Base-by-base conservation (phyloP, 2,888 invertebrate species). In the Leptogaster cylindrica region DNA sequence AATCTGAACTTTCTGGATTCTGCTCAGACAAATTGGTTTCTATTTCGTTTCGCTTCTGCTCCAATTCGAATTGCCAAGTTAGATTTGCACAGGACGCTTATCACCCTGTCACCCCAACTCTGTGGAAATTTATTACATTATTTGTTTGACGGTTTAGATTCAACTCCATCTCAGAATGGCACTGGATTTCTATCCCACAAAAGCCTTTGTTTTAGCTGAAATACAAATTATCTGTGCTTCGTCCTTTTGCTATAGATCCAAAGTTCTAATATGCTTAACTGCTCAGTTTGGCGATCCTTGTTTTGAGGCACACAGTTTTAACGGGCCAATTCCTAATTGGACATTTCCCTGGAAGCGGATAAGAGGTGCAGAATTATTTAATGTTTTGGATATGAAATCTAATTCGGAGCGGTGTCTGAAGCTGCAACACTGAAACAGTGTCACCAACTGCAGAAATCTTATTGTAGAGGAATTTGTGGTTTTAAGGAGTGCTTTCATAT, bases 81-180 rank as follows among this genome's bases (percentile, higher is more conserved):
- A 10, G 39, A 10, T 39, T 39, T 39, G 39, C n/a, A 39, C 39
- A 39, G n/a, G 10, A 39, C 14, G 39, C 39, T 39, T 39, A 39
- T 39, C 39, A 39, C 14, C 39, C 14, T 39, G 39, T 39, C 39
- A 39, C 39, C 14, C 14, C 39, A 39, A 39, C n/a, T 12, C n/a
- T 39, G n/a, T 12, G 14, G 39, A 39, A 39, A 39, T 39, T 39
- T 39, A 39, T 39, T 39, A 39, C 39, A 39, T 39, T 39, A 14
- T 39, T 39, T 39, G 39, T 39, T 39, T 39, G 39, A 39, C 10
- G 14, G 5, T 39, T 39, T 39, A 39, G 10, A 10, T n/a, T n/a
- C n/a, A n/a, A n/a, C 39, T 39, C 39, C 39, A 10, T 3, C 31
- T 31, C 31, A 31, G 3, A 3, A 39, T n/a, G n/a, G 14, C 14